Percentiles rank a stretch among this genome's conserved stretches.
phyloP scores from a whole-genome alignment of 2,113 vertebrate genomes.

The Syrmaticus mikado region DNA sequence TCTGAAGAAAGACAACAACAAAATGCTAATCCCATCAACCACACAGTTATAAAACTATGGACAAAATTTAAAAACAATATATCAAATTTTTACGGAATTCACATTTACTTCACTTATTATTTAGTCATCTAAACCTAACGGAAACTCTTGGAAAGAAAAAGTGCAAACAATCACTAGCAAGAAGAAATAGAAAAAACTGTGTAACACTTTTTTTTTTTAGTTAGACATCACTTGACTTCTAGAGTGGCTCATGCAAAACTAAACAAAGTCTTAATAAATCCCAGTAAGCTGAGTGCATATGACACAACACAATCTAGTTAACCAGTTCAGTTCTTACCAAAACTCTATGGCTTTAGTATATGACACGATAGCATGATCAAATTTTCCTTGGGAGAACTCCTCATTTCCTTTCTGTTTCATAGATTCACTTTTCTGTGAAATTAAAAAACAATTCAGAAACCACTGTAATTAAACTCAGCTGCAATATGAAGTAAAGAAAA shows the following conservation, averaged over 20 bases:
- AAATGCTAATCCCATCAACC: not conserved
- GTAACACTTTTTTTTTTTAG: not conserved
- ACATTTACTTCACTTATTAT: not conserved
- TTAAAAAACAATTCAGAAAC: not conserved
- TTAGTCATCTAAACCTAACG: not conserved
- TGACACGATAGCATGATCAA: slow-evolving; percentile 79
- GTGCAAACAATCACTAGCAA: not conserved
- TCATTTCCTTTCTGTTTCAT: slow-evolving; percentile 89
- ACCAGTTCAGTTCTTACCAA: slow-evolving; percentile 79
- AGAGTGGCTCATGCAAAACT: not conserved
- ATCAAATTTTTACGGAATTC: not conserved
- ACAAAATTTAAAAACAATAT: not conserved
- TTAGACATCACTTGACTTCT: not conserved
- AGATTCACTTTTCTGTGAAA: slow-evolving; percentile 84
- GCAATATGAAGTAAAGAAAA: not conserved
- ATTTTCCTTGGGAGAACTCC: slow-evolving; percentile 82
- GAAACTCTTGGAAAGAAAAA: not conserved
- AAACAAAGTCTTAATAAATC: not conserved
- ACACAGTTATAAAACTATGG: not conserved
- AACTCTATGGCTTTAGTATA: slow-evolving; percentile 89
- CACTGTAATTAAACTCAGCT: not conserved
- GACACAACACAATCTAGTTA: not conserved
- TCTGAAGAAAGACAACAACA: not conserved
- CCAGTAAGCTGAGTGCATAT: not conserved
- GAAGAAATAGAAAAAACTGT: not conserved